A percentile compares a stretch with the other conserved stretches of the same genome.
Conservation (phyloP, 2,113 vertebrate species). For the Poecile atricapillus region DNA sequence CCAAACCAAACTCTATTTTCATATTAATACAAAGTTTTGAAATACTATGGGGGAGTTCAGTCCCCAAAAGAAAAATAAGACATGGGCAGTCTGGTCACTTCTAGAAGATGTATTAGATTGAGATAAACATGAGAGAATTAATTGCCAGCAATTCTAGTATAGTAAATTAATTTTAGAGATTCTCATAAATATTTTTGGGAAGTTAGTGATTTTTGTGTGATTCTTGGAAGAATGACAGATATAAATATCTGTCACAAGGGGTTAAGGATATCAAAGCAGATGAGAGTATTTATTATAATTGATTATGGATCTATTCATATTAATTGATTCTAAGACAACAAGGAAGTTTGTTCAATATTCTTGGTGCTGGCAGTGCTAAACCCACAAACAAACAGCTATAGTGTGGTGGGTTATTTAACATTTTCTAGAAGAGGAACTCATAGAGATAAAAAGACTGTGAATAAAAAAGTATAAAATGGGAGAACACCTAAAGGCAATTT, state of each 20-base stretch:
- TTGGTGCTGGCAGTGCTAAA: not conserved
- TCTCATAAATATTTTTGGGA: not conserved
- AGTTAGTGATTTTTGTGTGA: not conserved
- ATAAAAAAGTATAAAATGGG: not conserved
- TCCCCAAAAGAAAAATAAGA: not conserved
- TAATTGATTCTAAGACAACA: not conserved
- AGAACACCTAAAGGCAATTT: rapidly evolving
- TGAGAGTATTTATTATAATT: not conserved
- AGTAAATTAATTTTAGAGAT: not conserved
- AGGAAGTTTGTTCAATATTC: not conserved
- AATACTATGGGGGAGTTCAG: rapidly evolving
- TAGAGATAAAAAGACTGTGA: not conserved
- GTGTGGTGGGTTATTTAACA: not conserved
- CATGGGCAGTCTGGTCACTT: not conserved
- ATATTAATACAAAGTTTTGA: not conserved
- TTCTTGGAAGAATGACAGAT: not conserved
- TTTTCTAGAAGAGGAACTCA: not conserved
- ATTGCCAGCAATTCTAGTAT: not conserved
- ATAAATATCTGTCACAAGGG: not conserved
- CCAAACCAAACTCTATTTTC: not conserved
- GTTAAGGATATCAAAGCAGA: not conserved
- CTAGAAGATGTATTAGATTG: not conserved
- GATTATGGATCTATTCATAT: not conserved
- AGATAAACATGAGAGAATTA: not conserved
- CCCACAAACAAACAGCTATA: not conserved